Base-by-base conservation (phyloP, 2,888 invertebrate genomes). In the Athalia circularis region DNA sequence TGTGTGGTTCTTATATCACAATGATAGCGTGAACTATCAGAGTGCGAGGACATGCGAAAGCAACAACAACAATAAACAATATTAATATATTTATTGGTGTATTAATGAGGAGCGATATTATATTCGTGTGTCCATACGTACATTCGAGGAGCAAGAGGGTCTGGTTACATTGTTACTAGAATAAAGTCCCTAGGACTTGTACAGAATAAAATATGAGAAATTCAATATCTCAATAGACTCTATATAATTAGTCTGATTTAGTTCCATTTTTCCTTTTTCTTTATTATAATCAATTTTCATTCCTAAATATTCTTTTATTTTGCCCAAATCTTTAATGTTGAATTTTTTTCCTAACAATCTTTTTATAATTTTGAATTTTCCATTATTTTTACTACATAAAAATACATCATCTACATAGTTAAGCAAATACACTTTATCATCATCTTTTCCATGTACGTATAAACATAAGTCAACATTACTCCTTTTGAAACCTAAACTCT, bases 241-340 rank as follows among this genome's bases (percentile, higher is more conserved):
- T 62, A 81, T 83, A 77, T 84, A 86, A 13, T 82, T 76, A 74
- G 83, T 84, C 72, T 85, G 72, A 83, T 85, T 84, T 74, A 88
- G 78, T 29, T 83, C 85, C 80, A 87, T 80, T 77, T 77, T 82
- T 29, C 67, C 76, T 43, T 81, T 74, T 15, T 72, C 45, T 8
- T 75, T 81, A 82, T 86, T 72, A 80, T 82, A 82, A 81, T 87
- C 83, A 54, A 88, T 86, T 80, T 88, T 83, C 75, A 88, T 88
- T 1, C 87, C 87, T 81, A 88, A 80, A 68, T 87, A 87, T 11
- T 88, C 84, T 80, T 86, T 86, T 83, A 75, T 78, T 77, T 72
- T 74, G 59, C 67, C 79, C 65, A 67, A 65, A 29, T 29, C 29
- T 29, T 29, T 29, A 29, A 29, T 29, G 29, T 29, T 29, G 29